Base-by-base conservation (phyloP, 2,888 invertebrate species). In the Drepana falcataria region DNA sequence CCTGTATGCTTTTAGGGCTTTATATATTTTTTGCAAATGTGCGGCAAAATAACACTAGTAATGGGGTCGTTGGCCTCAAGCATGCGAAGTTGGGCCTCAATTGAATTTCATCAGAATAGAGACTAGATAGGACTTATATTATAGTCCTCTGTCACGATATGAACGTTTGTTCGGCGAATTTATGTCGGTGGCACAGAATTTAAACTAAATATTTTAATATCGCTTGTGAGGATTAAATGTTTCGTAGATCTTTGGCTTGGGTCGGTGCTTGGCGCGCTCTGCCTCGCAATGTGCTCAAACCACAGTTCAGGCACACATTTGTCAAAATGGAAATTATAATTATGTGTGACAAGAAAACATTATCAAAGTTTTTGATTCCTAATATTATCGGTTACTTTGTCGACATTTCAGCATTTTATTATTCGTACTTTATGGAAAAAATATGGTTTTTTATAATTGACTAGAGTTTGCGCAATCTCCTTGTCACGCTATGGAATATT, bases 81-180 rank as follows among this genome's bases (percentile, higher is more conserved):
- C 51, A 51, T 51, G 51, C 51, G 37, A 33, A 34, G 40, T 51
- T 41, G 40, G 51, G 51, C 35, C 6, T 34, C 5, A 49, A 37
- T 49, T 40, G 5, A 37, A 33, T 37, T 49, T 51, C 6, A 34
- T 34, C 51, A 21, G 40, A 51, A 51, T 40, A 33, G 51, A 7
- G 51, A 51, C 9, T 7, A 41, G 41, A 51, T 51, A 51, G 7
- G 51, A 51, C 40, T 51, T 51, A 51, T 51, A 51, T 21, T 21
- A 21, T 51, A 40, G 41, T 40, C 33, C 40, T 40, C 33, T 33
- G 51, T 51, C 40, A 51, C 41, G 51, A 40, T 34, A 51, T 41
- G 6, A 40, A 40, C 41, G 44, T 51, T 51, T 9, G 48, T 34
- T 6, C 51, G 34, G 7, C n/a, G 21, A 49, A 41, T 51, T 51